A percentile compares a stretch with the other conserved stretches of the same genome.
phyloP scores from a whole-genome alignment of 2,888 invertebrate genomes.

The Papilio gigon region DNA sequence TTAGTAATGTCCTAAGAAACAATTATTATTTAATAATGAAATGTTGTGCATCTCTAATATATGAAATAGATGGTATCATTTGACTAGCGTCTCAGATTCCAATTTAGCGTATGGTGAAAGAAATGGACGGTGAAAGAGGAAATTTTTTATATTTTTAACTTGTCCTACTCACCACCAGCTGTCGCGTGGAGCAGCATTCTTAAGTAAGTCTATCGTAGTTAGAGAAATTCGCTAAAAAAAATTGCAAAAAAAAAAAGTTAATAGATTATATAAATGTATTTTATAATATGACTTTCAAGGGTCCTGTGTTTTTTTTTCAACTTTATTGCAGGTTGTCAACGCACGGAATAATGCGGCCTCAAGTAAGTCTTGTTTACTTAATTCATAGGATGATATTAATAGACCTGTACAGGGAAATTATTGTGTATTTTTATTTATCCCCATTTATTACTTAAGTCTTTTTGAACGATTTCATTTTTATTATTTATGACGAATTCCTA shows the following conservation, averaged over 20 bases:
- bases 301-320: constrained; percentile 47
- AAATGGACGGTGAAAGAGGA: constrained; percentile 20
- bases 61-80: constrained; percentile 11
- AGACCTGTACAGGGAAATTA: constrained; percentile 37
- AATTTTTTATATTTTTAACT: constrained; percentile 46
- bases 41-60: constrained; percentile 11
- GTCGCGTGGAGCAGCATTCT: constrained; percentile 48
- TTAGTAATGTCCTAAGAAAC: neutral
- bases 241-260: constrained; percentile 40
- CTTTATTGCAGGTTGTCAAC: constrained; percentile 49
- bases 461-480: constrained; percentile 24
- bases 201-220: constrained; percentile 50
- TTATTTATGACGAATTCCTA: constrained; percentile 11
- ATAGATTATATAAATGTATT: constrained; percentile 40
- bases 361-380: constrained; percentile 49
- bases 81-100: constrained; percentile 27
- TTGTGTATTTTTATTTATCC: constrained; percentile 26
- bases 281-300: constrained; percentile 43
- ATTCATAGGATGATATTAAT: constrained; percentile 42
- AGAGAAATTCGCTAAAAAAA: constrained; percentile 41
- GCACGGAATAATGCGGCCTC: constrained; percentile 44
- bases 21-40: too few species aligned
- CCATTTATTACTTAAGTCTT: constrained; percentile 20
- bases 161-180: constrained; percentile 52
- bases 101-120: constrained; percentile 26